phyloP scores from a whole-genome alignment of 2,797 vertebrate species.

The Sebastes minor region DNA sequence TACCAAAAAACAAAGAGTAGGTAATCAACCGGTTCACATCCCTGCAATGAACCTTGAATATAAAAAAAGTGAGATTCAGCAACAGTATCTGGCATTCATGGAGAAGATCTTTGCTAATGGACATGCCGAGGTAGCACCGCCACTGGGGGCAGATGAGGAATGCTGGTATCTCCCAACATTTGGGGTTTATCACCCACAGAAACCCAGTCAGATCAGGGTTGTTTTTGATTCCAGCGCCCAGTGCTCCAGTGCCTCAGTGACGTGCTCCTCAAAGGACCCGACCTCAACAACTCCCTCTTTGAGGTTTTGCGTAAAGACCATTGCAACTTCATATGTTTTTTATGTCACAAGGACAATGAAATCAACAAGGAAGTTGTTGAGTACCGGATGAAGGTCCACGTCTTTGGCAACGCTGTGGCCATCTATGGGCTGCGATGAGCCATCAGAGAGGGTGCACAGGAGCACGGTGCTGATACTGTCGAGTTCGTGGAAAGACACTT shows the following conservation, averaged over 20 bases:
- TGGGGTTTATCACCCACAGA: constrained; percentile 8
- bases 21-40: not conserved
- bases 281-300: constrained; percentile 15
- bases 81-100: constrained; percentile 34
- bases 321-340: not conserved
- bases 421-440: not conserved
- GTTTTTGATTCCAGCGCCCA: constrained; percentile 20
- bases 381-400: not conserved
- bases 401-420: not conserved
- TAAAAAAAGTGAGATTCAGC: constrained; percentile 12
- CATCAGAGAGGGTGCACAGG: not conserved
- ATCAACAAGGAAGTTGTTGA: not conserved
- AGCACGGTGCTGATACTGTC: not conserved
- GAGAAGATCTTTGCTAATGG: not conserved
- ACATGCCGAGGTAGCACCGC: not conserved
- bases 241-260: not conserved
- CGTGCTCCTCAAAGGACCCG: constrained; percentile 3
- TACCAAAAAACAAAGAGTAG: not conserved
- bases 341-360: not conserved
- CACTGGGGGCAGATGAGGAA: not conserved
- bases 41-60: not conserved
- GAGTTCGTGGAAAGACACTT: not conserved
- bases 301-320: not conserved
- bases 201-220: not conserved
- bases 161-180: constrained; percentile 13